phyloP scores from a whole-genome alignment of 2,797 vertebrate species.

The Macropus fuliginosus region DNA sequence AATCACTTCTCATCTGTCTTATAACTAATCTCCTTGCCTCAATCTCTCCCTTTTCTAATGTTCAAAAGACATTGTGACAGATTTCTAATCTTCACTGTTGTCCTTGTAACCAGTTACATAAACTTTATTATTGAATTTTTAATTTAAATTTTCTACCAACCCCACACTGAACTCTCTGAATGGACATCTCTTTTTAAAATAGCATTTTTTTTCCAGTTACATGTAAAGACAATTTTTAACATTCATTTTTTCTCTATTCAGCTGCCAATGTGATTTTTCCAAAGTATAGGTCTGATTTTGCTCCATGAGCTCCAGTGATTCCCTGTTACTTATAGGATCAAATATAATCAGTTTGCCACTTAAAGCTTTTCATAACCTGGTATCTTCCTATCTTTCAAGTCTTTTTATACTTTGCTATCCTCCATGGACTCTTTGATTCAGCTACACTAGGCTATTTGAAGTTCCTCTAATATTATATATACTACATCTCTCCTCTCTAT shows the following conservation, averaged over 20 bases:
- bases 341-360: background rate
- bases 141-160: conserved; percentile 17
- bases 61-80: background rate
- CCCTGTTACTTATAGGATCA: background rate
- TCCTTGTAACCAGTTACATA: conserved; percentile 37
- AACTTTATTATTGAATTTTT: conserved; percentile 29
- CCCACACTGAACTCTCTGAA: conserved; percentile 40
- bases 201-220: background rate
- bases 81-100: background rate
- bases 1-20: background rate
- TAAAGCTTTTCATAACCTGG: background rate
- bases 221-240: background rate
- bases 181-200: background rate
- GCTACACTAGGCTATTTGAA: background rate
- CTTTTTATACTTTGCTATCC: background rate
- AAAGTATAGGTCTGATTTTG: background rate
- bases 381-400: background rate
- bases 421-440: background rate
- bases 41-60: background rate
- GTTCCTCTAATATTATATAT: background rate
- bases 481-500: background rate
- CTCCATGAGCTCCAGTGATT: background rate
- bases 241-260: background rate
- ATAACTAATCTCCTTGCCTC: background rate
- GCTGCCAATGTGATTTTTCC: background rate